Conservation (phyloP, 2,113 vertebrate species). For the Charina bottae region DNA sequence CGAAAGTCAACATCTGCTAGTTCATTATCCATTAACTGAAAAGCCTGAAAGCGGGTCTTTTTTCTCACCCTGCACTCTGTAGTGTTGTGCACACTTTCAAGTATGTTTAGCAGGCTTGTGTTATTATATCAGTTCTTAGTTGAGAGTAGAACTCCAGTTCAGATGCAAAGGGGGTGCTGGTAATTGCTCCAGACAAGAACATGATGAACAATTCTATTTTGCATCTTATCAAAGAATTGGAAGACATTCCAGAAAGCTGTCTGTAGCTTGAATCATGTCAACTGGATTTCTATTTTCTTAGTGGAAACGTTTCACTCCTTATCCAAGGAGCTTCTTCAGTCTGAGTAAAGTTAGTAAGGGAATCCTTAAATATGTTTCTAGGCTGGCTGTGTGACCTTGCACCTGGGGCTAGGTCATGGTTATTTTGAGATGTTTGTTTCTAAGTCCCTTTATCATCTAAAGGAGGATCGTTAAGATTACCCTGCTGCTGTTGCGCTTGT, state of each 20-base stretch:
- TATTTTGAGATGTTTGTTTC: no score
- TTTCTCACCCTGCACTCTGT: background rate
- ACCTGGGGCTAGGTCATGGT: no score
- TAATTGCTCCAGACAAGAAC: constrained; percentile 34
- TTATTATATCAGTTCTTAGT: background rate
- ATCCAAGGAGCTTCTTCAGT: no score
- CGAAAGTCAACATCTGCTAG: constrained; percentile 11
- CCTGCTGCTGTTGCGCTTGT: no score
- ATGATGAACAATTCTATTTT: constrained; percentile 24
- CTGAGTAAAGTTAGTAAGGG: no score
- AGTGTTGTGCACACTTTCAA: constrained; percentile 15
- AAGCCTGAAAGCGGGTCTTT: constrained; percentile 2
- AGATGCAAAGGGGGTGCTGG: constrained; percentile 29
- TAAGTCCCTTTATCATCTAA: no score
- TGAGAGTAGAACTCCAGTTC: constrained; percentile 9
- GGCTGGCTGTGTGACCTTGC: no score
- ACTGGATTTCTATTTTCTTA: no score
- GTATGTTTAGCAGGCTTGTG: constrained; percentile 17
- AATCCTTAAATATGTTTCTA: no score
- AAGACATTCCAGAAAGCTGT: constrained; percentile 42
- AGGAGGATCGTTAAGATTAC: no score
- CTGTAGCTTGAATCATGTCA: no score
- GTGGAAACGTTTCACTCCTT: no score
- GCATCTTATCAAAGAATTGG: constrained; percentile 46
- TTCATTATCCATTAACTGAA: constrained; percentile 41